A percentile compares a stretch with the other conserved stretches of the same genome.
These are phyloP conservation scores for Paralichthys olivaceus DNA, from an alignment of 2,113 vertebrate species.

Conservation along the genomic window DNA sequence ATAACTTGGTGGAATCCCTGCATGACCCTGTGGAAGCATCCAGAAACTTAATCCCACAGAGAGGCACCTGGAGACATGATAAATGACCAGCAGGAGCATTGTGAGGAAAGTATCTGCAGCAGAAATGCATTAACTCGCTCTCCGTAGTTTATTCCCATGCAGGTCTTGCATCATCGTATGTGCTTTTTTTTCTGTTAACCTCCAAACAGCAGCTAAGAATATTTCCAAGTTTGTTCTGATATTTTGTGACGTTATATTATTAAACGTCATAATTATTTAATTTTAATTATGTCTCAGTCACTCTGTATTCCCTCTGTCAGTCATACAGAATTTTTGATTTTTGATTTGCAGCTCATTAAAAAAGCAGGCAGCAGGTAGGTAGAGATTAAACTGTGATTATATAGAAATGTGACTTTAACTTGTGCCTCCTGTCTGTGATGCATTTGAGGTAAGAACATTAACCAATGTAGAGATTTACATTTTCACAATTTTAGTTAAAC, in stretches of 20 bases:
- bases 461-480: not conserved
- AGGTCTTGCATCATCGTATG: not conserved
- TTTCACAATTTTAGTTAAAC: no score
- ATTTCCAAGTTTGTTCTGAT: not conserved
- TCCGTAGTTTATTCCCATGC: not conserved
- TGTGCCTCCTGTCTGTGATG: not conserved
- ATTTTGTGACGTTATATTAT: not conserved
- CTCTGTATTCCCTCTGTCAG: conserved; percentile 1
- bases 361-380: not conserved
- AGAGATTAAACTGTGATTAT: not conserved
- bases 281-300: conserved; percentile 3
- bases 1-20: conserved; percentile 28
- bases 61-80: conserved; percentile 11
- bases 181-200: not conserved
- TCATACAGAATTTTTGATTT: conserved; percentile 5
- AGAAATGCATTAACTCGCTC: not conserved
- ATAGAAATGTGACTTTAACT: not conserved
- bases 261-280: conserved; percentile 12
- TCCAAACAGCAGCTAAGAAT: not conserved
- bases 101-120: not conserved
- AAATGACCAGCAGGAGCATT: conserved; percentile 7
- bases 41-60: conserved; percentile 3
- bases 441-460: not conserved
- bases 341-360: not conserved
- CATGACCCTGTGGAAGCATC: conserved; percentile 9